These are phyloP conservation scores for Dryocosmus kuriphilus DNA, from an alignment of 2,888 invertebrate genomes.

Conservation along the genomic window DNA sequence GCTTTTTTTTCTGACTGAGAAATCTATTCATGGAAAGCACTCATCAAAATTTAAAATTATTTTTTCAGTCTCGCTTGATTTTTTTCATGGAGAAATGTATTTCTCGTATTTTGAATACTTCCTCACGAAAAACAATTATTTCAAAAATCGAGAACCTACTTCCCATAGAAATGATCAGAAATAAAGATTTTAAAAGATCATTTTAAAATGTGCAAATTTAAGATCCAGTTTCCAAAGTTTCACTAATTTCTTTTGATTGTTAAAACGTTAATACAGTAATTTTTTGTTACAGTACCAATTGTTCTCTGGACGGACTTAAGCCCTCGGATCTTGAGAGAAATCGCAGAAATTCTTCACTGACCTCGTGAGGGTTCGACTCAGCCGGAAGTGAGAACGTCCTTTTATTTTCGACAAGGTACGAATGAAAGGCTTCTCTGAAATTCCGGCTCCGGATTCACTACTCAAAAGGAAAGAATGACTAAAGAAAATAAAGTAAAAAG, in stretches of 20 bases:
- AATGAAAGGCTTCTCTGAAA: background rate
- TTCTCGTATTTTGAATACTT: background rate
- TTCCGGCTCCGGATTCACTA: background rate
- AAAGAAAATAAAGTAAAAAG: background rate
- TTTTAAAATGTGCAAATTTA: slow-evolving; percentile 49
- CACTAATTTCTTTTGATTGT: background rate
- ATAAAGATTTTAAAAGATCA: slow-evolving; percentile 41
- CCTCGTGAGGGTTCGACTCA: background rate
- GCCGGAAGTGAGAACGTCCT: slow-evolving; percentile 12
- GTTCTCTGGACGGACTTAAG: slow-evolving; percentile 77
- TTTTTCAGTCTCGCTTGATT: background rate
- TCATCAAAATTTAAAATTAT: background rate
- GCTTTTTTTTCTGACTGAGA: background rate
- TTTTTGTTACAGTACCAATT: slow-evolving; percentile 77
- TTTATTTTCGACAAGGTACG: background rate
- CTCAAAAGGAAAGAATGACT: background rate
- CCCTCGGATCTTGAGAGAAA: slow-evolving; percentile 51
- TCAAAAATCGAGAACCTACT: background rate
- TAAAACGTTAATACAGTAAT: background rate
- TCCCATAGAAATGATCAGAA: background rate
- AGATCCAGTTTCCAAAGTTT: background rate
- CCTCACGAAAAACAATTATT: background rate
- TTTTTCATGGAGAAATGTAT: background rate
- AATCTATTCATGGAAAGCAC: background rate
- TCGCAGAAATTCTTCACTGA: background rate